These are phyloP conservation scores for Littorina saxatilis DNA, from an alignment of 1,140 invertebrate genomes.

Conservation along the genomic window DNA sequence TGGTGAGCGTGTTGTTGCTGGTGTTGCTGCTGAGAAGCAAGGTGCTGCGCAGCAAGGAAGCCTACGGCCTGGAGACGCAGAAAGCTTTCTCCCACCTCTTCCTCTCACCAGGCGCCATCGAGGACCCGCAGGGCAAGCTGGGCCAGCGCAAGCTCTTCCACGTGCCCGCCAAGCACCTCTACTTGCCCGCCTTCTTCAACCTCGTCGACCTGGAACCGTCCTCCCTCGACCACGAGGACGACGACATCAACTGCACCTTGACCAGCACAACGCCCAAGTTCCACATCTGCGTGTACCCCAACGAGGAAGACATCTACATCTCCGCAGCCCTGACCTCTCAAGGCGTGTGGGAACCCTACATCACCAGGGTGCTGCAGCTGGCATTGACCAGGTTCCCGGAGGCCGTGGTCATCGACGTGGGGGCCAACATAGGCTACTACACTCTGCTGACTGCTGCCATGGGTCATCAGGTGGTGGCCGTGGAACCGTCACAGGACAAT, in stretches of 20 bases:
- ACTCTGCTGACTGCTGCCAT: conserved; percentile 57
- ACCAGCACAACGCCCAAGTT: conserved; percentile 54
- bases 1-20: neutral
- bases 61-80: neutral
- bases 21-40: neutral
- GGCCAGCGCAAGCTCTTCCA: conserved; percentile 35
- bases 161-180: conserved; percentile 28
- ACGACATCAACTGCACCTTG: conserved; percentile 49
- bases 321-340: conserved; percentile 56
- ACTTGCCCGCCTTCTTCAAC: conserved; percentile 37
- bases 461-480: conserved; percentile 63
- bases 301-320: conserved; percentile 59
- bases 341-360: conserved; percentile 68
- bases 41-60: neutral
- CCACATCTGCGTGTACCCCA: conserved; percentile 60
- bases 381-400: conserved; percentile 48
- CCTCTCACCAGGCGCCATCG: neutral
- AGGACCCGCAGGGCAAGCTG: neutral
- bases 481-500: conserved; percentile 66
- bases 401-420: conserved; percentile 65
- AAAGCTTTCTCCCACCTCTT: conserved; percentile 5
- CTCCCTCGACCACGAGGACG: neutral
- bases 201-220: conserved; percentile 23
- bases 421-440: conserved; percentile 70
- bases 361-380: conserved; percentile 54